Evolutionary conservation across 1,140 invertebrate species (phyloP).

Genomic region (Ericerus pela): DNA sequence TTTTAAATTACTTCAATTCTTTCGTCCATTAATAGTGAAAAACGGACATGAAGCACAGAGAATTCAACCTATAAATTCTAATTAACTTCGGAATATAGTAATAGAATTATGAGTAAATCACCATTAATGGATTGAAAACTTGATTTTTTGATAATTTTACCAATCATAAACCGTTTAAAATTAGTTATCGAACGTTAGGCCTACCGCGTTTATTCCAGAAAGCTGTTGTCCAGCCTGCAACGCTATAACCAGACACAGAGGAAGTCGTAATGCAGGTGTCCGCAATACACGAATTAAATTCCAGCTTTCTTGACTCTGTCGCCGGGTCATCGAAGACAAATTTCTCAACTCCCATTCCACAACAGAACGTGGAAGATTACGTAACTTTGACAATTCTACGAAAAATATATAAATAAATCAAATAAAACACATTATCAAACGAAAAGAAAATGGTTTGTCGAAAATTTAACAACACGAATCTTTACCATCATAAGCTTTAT

Average conservation of each 20-base stretch:
- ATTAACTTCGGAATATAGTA: too few relatives aligned
- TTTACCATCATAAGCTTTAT: constrained; percentile 44
- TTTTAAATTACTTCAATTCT: too few relatives aligned
- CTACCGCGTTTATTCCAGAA: constrained; percentile 71
- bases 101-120: too few relatives aligned
- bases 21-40: too few relatives aligned
- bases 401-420: background rate
- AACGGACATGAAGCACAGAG: too few relatives aligned
- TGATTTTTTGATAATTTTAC: too few relatives aligned
- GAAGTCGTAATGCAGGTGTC: constrained; percentile 38
- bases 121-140: too few relatives aligned
- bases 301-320: constrained; percentile 33
- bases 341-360: constrained; percentile 34
- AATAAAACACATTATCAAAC: background rate
- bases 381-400: constrained; percentile 37
- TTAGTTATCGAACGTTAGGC: constrained; percentile 22
- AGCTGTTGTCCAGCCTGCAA: constrained; percentile 71
- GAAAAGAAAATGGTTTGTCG: background rate
- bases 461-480: constrained; percentile 13
- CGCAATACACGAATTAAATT: constrained; percentile 17
- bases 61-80: too few relatives aligned
- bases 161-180: constrained; percentile 16
- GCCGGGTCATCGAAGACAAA: constrained; percentile 17
- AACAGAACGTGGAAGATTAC: constrained; percentile 32
- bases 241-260: constrained; percentile 51